Conservation (phyloP, 2,797 vertebrate species). For the Taeniopygia guttata region DNA sequence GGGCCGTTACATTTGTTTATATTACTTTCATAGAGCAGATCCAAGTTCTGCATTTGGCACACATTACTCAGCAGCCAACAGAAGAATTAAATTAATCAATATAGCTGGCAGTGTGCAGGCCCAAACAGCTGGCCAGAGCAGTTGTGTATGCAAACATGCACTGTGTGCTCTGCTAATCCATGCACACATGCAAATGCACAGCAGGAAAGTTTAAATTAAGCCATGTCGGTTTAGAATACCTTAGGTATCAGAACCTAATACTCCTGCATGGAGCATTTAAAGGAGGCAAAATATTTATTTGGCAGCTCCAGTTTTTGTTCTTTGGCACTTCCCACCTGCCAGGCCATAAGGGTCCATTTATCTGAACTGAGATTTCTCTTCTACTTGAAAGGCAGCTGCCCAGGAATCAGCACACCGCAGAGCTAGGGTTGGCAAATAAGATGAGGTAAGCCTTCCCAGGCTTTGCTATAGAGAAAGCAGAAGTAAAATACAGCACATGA, state of each 20-base stretch:
- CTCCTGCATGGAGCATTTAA: not conserved
- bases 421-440: not conserved
- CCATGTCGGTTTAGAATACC: not conserved
- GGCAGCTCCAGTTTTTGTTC: not conserved
- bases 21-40: not conserved
- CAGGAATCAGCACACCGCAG: not conserved
- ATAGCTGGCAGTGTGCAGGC: not conserved
- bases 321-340: not conserved
- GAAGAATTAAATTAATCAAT: conserved; percentile 36
- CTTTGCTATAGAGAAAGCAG: not conserved
- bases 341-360: not conserved
- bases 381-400: not conserved
- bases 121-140: conserved; percentile 18
- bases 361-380: not conserved
- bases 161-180: not conserved
- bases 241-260: not conserved
- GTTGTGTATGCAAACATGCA: conserved; percentile 18
- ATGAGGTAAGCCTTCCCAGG: not conserved
- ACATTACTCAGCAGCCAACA: not conserved
- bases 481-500: not conserved
- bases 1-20: not conserved
- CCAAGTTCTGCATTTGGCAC: conserved; percentile 34
- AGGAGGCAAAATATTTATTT: not conserved
- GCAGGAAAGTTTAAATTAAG: not conserved
- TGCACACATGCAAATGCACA: not conserved